Base-by-base conservation (phyloP, 1,140 invertebrate genomes). In the Caligus rogercresseyi region DNA sequence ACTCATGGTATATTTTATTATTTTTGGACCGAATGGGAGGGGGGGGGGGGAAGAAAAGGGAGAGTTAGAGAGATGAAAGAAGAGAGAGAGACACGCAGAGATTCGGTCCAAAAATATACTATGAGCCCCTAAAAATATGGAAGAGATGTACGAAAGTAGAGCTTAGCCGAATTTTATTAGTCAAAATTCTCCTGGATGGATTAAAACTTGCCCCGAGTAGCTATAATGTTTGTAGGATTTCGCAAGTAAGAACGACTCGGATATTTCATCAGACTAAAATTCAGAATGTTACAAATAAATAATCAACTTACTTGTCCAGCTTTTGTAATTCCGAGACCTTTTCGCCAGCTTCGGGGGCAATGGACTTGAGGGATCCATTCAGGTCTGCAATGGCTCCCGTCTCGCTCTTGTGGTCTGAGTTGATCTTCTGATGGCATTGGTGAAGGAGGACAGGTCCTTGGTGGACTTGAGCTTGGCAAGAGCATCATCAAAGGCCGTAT, bases 241-340 rank as follows among this genome's bases (percentile, higher is more conserved):
- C 13, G 13, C 43, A 13, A 51, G 43, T n/a, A 51, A 51, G 43
- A 51, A n/a, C n/a, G 43, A 51, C n/a, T n/a, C 43, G n/a, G 13
- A 51, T 51, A 13, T 13, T 51, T 51, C 43, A 51, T 51, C 13
- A 51, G 13, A 13, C n/a, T n/a, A n/a, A 13, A 13, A 13, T 51
- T 51, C 13, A 13, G 13, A 51, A 51, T 51, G 43, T 13, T 13
- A 51, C n/a, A 13, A 51, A 51, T 51, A 13, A 13, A 13, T 51
- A 51, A 51, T 51, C n/a, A n/a, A n/a, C 74, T 68, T 72, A 74
- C 65, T 71, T 72, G 67, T 84, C 82, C 60, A 78, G 66, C 61
- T 78, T 79, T 67, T 84, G 81, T 14, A 84, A 69, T 63, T 84
- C 82, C 57, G 71, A 71, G 0, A 84, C 76, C 71, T 81, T 79